Conservation (phyloP, 2,113 vertebrate genomes). For the Halichoeres trimaculatus region DNA sequence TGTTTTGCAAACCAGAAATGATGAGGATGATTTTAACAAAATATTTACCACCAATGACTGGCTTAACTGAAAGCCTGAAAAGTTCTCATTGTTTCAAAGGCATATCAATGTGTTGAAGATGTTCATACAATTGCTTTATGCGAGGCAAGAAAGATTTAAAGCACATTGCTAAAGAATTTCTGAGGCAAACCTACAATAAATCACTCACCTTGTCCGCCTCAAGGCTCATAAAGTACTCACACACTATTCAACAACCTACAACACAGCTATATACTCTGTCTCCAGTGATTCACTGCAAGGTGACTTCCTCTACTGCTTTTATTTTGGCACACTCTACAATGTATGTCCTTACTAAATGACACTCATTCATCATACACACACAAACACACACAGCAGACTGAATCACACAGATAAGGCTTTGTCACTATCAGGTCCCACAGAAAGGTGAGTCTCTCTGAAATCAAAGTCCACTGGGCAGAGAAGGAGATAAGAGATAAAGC, state of each 20-base stretch:
- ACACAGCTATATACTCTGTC: constrained; percentile 22
- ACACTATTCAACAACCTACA: constrained; percentile 27
- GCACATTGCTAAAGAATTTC: not conserved
- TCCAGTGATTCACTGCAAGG: constrained; percentile 48
- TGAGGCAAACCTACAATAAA: not conserved
- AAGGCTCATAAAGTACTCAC: constrained; percentile 14
- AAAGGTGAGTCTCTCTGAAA: constrained; percentile 4
- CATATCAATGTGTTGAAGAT: not conserved
- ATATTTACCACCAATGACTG: too few species aligned
- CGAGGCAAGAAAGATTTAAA: not conserved
- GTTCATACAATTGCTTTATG: not conserved
- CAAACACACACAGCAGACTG: constrained; percentile 12
- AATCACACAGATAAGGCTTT: constrained; percentile 12
- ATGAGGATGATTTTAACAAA: too few species aligned
- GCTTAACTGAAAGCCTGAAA: too few species aligned
- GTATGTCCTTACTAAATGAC: constrained; percentile 18
- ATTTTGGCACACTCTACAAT: constrained; percentile 15
- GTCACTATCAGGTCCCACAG: constrained; percentile 5
- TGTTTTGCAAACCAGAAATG: too few species aligned
- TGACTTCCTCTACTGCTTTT: constrained; percentile 36
- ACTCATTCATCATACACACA: constrained; percentile 32
- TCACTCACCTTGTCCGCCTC: constrained; percentile 5
- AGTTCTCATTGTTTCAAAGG: too few species aligned
- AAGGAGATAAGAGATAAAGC: not conserved
- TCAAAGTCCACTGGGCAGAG: not conserved